Evolutionary conservation across 2,888 invertebrate genomes (phyloP).

Genomic region (Falcaria lacertinaria): DNA sequence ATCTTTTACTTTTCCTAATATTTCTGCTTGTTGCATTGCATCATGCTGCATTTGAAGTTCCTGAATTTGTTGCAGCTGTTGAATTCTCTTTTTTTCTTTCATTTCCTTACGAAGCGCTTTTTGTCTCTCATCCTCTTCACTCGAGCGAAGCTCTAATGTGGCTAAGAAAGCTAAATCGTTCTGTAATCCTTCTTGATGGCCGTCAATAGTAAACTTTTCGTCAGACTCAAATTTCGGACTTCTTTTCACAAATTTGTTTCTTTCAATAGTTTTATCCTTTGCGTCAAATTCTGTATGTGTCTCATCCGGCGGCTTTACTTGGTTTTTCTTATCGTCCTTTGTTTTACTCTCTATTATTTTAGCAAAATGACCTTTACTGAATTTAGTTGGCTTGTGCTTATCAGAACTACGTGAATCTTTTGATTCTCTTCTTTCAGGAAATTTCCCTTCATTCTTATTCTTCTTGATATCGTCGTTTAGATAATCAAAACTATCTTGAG

Average conservation of each 20-base stretch:
- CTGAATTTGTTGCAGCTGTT: slow-evolving; percentile 71
- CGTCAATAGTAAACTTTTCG: slow-evolving; percentile 41
- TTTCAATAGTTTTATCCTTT: slow-evolving; percentile 43
- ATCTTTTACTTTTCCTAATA: slow-evolving; percentile 58
- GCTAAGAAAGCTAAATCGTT: slow-evolving; percentile 81
- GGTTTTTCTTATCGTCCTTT: slow-evolving; percentile 80
- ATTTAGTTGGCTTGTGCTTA: slow-evolving; percentile 74
- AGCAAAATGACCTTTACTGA: slow-evolving; percentile 79
- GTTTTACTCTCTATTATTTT: slow-evolving; percentile 81
- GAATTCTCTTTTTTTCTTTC: slow-evolving; percentile 78
- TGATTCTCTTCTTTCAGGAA: slow-evolving; percentile 83
- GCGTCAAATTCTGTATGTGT: slow-evolving; percentile 42
- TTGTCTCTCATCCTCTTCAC: slow-evolving; percentile 81
- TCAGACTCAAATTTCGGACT: slow-evolving; percentile 42
- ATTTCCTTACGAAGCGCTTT: slow-evolving; percentile 75
- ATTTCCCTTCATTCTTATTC: slow-evolving; percentile 76
- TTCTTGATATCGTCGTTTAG: slow-evolving; percentile 82
- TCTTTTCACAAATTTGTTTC: slow-evolving; percentile 44
- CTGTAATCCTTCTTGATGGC: slow-evolving; percentile 51
- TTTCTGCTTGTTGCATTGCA: slow-evolving; percentile 60
- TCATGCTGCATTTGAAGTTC: slow-evolving; percentile 74
- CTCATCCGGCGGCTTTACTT: slow-evolving; percentile 70
- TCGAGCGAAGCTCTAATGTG: slow-evolving; percentile 77
- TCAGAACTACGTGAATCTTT: slow-evolving; percentile 79
- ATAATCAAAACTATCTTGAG: slow-evolving; percentile 83